Conservation (phyloP, 2,797 vertebrate genomes). For the Denticeps clupeoides region DNA sequence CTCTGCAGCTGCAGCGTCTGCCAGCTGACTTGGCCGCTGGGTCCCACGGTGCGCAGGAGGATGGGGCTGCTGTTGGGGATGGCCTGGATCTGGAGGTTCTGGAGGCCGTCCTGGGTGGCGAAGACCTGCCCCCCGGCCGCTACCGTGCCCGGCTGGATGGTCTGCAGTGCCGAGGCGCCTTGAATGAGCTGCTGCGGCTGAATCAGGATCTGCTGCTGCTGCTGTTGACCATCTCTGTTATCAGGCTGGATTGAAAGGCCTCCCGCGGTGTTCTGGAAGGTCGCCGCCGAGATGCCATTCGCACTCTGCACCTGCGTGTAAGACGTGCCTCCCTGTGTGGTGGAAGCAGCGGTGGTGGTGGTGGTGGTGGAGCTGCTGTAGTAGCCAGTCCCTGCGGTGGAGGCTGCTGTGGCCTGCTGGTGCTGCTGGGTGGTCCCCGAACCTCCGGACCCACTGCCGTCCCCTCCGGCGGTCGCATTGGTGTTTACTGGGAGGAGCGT, state of each 20-base stretch:
- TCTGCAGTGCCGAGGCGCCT: constrained; percentile 72
- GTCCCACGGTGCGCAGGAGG: constrained; percentile 82
- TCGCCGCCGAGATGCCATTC: constrained; percentile 28
- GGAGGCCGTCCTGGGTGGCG: constrained; percentile 80
- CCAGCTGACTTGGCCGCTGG: constrained; percentile 93
- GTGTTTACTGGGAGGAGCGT: constrained; percentile 82
- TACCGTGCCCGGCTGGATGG: constrained; percentile 72
- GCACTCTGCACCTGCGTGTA: constrained; percentile 47
- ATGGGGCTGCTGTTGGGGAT: constrained; percentile 82
- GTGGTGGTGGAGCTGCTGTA: constrained; percentile 57
- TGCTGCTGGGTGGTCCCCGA: constrained; percentile 40
- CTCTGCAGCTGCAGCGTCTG: constrained; percentile 92
- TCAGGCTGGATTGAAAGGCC: constrained; percentile 52
- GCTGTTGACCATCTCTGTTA: constrained; percentile 47
- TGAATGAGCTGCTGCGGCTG: constrained; percentile 86
- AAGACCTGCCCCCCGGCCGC: constrained; percentile 77
- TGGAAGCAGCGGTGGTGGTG: constrained; percentile 67
- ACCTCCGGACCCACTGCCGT: constrained; percentile 39
- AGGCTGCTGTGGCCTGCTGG: constrained; percentile 35
- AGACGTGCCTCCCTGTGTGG: constrained; percentile 59
- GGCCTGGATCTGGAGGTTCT: constrained; percentile 78
- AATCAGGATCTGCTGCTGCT: constrained; percentile 60
- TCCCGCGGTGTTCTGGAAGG: constrained; percentile 49
- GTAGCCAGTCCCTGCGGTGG: constrained; percentile 40
- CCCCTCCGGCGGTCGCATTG: constrained; percentile 39